Evolutionary conservation across 53 echinoderm and acorn worm genomes (phyloP).

Genomic region (Zoroaster sp.): DNA sequence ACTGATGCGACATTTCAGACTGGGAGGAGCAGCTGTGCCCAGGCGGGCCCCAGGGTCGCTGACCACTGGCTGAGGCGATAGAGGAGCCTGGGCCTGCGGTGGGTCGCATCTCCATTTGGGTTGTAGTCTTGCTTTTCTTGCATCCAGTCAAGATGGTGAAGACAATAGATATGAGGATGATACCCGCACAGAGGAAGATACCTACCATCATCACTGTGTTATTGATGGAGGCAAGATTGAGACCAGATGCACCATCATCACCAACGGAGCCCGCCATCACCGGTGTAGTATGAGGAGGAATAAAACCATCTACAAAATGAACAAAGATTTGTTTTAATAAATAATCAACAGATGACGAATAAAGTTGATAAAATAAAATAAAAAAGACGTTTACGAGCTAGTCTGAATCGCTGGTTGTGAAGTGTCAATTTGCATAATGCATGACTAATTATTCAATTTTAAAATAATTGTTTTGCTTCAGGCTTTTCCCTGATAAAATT

Average conservation of each 20-base stretch:
- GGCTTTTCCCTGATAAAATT: no score
- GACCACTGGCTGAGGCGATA: slow-evolving; percentile 62
- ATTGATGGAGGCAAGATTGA: slow-evolving; percentile 36
- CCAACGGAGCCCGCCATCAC: slow-evolving; percentile 21
- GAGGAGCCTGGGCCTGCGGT: slow-evolving; percentile 76
- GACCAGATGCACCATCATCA: not conserved
- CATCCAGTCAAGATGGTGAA: slow-evolving; percentile 75
- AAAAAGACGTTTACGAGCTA: not conserved
- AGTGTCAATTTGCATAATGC: no score
- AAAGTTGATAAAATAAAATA: no score
- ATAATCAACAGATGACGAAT: no score
- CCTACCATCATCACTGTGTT: slow-evolving; percentile 47
- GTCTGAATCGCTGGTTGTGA: no score
- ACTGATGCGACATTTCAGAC: slow-evolving; percentile 82
- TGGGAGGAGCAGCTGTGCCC: slow-evolving; percentile 87
- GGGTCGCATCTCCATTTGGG: slow-evolving; percentile 61
- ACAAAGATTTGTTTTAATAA: no score
- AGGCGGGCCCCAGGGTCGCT: slow-evolving; percentile 67
- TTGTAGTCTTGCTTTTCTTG: slow-evolving; percentile 50
- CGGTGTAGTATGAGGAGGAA: slow-evolving; percentile 30
- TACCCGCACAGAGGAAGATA: slow-evolving; percentile 72
- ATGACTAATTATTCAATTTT: no score
- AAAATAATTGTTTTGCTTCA: no score
- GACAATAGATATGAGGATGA: slow-evolving; percentile 70
- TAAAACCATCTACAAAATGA: slow-evolving; percentile 1